phyloP scores from a whole-genome alignment of 1,140 invertebrate genomes.

The Saccostrea glomerata region DNA sequence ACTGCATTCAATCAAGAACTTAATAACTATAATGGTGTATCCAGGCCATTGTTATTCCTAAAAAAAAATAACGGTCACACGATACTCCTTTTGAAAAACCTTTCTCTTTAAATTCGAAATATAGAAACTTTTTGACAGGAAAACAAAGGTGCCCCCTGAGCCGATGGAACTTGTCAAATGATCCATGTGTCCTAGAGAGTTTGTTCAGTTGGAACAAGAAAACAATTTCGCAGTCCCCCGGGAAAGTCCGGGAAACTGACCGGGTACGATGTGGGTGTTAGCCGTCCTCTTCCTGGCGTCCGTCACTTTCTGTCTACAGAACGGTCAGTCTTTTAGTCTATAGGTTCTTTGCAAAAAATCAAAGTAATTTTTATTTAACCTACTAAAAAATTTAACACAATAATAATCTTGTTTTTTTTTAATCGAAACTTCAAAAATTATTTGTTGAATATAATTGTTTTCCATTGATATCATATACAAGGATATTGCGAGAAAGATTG shows the following conservation, averaged over 20 bases:
- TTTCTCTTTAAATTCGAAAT: slow-evolving; percentile 23
- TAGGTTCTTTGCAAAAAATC: no score
- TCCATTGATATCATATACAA: no score
- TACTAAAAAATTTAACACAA: no score
- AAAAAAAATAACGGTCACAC: neutral
- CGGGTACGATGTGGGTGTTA: neutral
- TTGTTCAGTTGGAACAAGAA: neutral
- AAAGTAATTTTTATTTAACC: no score
- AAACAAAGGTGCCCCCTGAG: slow-evolving; percentile 17
- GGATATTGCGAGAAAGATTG: no score
- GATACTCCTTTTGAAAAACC: neutral
- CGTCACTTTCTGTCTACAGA: neutral
- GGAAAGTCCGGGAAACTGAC: neutral
- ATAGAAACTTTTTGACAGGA: slow-evolving; percentile 20
- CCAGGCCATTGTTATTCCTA: neutral
- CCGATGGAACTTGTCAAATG: neutral
- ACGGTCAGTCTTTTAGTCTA: neutral
- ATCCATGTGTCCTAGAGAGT: neutral
- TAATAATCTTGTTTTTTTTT: no score
- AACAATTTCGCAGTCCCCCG: neutral
- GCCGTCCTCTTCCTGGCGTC: neutral
- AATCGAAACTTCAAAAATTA: no score
- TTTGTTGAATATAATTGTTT: no score
- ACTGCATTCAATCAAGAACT: neutral
- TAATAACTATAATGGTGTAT: neutral